phyloP scores from a whole-genome alignment of 2,113 vertebrate genomes.

The Calyptomena viridis region DNA sequence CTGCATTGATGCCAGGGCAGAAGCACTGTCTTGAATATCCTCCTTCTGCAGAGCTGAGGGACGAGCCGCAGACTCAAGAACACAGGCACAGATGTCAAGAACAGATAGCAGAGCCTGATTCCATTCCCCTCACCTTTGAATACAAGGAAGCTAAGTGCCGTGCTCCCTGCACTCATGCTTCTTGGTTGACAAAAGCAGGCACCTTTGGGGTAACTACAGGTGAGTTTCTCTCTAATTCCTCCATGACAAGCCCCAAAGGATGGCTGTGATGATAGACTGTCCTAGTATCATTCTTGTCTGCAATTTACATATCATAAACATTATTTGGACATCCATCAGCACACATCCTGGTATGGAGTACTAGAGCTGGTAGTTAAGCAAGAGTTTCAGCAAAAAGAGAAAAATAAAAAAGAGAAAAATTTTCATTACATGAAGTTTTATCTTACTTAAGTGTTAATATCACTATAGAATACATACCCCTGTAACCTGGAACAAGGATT shows the following conservation, averaged over 20 bases:
- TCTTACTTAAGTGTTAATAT: neutral
- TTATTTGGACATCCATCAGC: neutral
- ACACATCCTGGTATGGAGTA: neutral
- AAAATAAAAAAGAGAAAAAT: neutral
- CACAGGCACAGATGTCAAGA: neutral
- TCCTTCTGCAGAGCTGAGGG: neutral
- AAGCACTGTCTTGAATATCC: neutral
- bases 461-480: neutral
- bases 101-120: neutral
- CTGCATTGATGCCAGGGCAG: neutral
- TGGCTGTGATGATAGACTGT: neutral
- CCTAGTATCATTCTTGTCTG: neutral
- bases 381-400: neutral
- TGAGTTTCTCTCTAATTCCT: neutral
- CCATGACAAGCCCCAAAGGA: neutral
- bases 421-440: neutral
- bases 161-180: neutral
- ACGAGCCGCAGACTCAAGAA: neutral
- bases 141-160: neutral
- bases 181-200: accelerated
- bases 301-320: neutral
- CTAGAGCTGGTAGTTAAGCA: neutral
- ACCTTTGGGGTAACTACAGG: neutral
- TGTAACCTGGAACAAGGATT: constrained; percentile 11
- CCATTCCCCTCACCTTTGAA: neutral